These are phyloP conservation scores for Pandemis heparana DNA, from an alignment of 2,888 invertebrate species.

Conservation along the genomic window DNA sequence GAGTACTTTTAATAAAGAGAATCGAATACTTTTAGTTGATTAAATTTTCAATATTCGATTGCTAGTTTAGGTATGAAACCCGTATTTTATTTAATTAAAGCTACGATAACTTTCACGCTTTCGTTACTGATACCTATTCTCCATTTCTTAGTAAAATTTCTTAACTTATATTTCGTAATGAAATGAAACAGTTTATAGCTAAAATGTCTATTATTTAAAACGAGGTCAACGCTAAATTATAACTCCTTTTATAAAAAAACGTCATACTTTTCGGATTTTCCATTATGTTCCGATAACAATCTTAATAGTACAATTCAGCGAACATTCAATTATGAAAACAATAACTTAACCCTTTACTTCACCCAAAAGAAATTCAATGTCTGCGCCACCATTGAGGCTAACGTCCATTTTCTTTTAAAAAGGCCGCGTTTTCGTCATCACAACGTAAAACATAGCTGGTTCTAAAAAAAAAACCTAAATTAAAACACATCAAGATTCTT, in stretches of 20 bases:
- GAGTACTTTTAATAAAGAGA: constrained; percentile 33
- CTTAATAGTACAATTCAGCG: constrained; percentile 42
- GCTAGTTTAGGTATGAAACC: not conserved
- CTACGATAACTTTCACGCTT: not conserved
- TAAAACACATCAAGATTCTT: constrained; percentile 44
- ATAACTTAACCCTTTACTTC: constrained; percentile 45
- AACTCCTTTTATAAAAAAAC: constrained; percentile 5
- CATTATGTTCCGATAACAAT: constrained; percentile 34
- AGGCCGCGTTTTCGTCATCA: constrained; percentile 43
- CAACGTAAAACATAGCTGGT: constrained; percentile 30
- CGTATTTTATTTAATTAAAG: not conserved
- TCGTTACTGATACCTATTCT: too few species aligned
- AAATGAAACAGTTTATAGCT: not conserved
- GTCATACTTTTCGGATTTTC: constrained; percentile 28
- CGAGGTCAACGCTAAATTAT: constrained; percentile 17
- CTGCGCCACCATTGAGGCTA: constrained; percentile 31
- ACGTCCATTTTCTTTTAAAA: constrained; percentile 47
- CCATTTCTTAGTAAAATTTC: not conserved
- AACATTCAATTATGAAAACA: constrained; percentile 45
- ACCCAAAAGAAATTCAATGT: constrained; percentile 44
- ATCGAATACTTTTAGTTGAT: constrained; percentile 27
- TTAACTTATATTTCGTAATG: not conserved
- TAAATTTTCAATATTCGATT: constrained; percentile 26
- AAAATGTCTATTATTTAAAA: not conserved
- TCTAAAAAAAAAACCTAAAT: constrained; percentile 43